Evolutionary conservation across 2,113 vertebrate species (phyloP).

Genomic region (Mugil cephalus): DNA sequence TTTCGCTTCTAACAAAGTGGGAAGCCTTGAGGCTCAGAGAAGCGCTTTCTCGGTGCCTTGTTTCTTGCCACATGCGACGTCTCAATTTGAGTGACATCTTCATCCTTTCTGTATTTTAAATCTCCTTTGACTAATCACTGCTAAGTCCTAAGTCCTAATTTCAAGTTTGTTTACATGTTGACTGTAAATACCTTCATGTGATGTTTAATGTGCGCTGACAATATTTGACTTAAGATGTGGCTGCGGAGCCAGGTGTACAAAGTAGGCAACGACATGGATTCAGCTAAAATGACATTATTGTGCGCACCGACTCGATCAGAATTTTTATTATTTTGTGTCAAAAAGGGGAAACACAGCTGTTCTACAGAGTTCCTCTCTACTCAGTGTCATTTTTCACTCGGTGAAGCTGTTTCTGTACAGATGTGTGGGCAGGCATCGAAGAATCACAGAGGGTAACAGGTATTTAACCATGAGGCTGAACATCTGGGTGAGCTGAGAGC

Average conservation of each 20-base stretch:
- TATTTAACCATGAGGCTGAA: conserved; percentile 62
- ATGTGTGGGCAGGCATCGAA: conserved; percentile 37
- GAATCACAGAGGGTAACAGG: conserved; percentile 50
- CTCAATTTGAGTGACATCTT: conserved; percentile 62
- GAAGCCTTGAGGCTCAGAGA: conserved; percentile 54
- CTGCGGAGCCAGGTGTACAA: neutral
- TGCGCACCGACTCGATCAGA: neutral
- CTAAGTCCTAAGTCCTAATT: conserved; percentile 61
- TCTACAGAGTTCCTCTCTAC: neutral
- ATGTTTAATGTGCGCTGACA: conserved; percentile 36
- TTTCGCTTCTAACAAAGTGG: conserved; percentile 53
- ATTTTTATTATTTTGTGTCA: conserved; percentile 8
- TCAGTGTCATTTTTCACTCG: neutral
- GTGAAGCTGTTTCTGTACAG: conserved; percentile 6
- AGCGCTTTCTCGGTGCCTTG: conserved; percentile 45
- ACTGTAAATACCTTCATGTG: conserved; percentile 56
- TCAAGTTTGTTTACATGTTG: conserved; percentile 65
- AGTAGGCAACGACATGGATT: neutral
- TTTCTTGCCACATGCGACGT: conserved; percentile 35
- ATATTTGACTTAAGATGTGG: conserved; percentile 41
- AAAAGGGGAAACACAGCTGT: conserved; percentile 8
- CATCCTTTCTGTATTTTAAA: conserved; percentile 67
- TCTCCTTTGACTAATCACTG: conserved; percentile 72
- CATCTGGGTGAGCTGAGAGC: conserved; percentile 66
- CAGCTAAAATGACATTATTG: neutral